These are phyloP conservation scores for Octodonta nipae DNA, from an alignment of 2,888 invertebrate genomes.

Conservation along the genomic window DNA sequence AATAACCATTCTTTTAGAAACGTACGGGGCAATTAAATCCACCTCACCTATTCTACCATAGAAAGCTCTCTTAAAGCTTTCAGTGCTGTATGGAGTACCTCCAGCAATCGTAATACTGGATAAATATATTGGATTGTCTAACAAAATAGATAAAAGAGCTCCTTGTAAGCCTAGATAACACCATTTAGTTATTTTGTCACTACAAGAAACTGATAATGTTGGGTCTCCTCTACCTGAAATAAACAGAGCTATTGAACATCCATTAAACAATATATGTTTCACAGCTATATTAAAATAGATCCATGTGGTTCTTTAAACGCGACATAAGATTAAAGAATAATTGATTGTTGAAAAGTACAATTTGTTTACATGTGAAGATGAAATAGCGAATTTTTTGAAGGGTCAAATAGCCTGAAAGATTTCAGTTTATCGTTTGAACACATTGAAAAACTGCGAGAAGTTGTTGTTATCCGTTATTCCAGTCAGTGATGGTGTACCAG, in stretches of 20 bases:
- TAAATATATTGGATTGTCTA: slow-evolving; percentile 55
- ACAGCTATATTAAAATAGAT: too few species aligned
- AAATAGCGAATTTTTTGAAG: too few species aligned
- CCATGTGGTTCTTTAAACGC: too few species aligned
- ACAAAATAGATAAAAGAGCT: slow-evolving; percentile 54
- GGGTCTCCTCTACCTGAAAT: slow-evolving; percentile 59
- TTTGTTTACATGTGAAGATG: too few species aligned
- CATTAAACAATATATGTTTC: too few species aligned
- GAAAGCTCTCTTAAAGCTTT: slow-evolving; percentile 39
- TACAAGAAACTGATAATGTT: slow-evolving; percentile 82
- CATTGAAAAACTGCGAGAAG: too few species aligned
- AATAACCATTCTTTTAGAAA: slow-evolving; percentile 24
- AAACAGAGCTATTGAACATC: slow-evolving; percentile 3
- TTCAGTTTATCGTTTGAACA: too few species aligned
- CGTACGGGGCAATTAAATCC: slow-evolving; percentile 16
- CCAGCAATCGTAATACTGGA: slow-evolving; percentile 57
- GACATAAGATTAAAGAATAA: too few species aligned
- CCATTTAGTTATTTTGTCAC: slow-evolving; percentile 89
- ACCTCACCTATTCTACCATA: slow-evolving; percentile 29
- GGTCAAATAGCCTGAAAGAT: too few species aligned
- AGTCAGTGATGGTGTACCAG: too few species aligned
- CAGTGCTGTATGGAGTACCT: slow-evolving; percentile 46
- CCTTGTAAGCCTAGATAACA: slow-evolving; percentile 76
- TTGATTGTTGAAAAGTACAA: too few species aligned
- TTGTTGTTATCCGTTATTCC: too few species aligned